phyloP scores from a whole-genome alignment of 2,113 vertebrate species.

The Naja naja region DNA sequence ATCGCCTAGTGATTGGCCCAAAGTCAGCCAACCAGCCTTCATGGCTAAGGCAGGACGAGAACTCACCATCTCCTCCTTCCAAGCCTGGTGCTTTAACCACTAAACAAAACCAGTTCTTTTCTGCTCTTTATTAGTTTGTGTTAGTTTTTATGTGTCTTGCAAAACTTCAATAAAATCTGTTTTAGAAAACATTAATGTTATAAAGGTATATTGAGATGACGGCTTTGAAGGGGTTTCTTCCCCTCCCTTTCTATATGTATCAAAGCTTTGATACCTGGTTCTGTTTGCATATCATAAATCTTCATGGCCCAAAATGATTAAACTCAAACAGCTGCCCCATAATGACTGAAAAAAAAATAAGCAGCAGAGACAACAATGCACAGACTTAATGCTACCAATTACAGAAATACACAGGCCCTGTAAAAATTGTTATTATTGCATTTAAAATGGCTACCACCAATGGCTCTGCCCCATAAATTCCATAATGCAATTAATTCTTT shows the following conservation, averaged over 20 bases:
- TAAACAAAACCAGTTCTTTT: not conserved
- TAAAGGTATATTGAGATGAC: not conserved
- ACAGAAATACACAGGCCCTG: not conserved
- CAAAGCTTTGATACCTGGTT: not conserved
- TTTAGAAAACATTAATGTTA: not conserved
- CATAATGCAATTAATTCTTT: not conserved
- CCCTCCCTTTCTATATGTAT: accelerated
- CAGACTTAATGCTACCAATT: not conserved
- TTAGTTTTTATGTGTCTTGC: not conserved
- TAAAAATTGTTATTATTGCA: not conserved
- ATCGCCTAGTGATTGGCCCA: not conserved
- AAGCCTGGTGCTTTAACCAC: not conserved
- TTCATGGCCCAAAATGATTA: not conserved
- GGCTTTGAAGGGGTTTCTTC: not conserved
- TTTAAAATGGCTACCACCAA: not conserved
- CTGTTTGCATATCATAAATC: not conserved
- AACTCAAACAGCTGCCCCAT: not conserved
- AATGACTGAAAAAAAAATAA: not conserved
- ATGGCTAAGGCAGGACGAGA: accelerated
- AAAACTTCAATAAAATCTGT: not conserved
- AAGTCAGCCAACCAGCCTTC: not conserved
- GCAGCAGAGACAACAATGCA: not conserved
- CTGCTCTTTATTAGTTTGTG: not conserved
- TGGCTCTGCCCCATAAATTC: not conserved
- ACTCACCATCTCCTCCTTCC: not conserved